These are phyloP conservation scores for Meandrusa payeni DNA, from an alignment of 2,888 invertebrate species.

Conservation along the genomic window DNA sequence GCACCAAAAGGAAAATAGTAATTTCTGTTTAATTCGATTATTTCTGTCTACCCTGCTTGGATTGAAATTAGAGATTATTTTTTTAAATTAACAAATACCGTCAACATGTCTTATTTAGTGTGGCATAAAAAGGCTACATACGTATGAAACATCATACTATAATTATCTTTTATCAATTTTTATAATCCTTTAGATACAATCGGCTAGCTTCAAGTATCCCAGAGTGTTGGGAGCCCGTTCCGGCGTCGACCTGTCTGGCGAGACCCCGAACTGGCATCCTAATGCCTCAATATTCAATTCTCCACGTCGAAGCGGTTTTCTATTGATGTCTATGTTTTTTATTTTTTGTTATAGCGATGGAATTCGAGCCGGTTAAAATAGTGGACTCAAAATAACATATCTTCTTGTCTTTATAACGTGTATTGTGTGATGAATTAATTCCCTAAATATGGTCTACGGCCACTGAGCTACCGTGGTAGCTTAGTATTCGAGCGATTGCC, in stretches of 20 bases:
- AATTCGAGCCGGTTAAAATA: constrained; percentile 31
- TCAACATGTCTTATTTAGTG: too few species aligned
- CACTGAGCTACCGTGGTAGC: too few species aligned
- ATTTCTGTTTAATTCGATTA: too few species aligned
- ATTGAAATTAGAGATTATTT: too few species aligned
- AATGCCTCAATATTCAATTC: constrained; percentile 37
- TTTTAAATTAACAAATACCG: too few species aligned
- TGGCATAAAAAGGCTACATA: too few species aligned
- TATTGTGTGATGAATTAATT: too few species aligned
- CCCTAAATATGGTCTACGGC: too few species aligned
- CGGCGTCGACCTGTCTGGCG: constrained; percentile 45
- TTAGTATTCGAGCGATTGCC: too few species aligned
- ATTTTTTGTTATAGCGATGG: constrained; percentile 31
- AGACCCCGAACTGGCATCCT: constrained; percentile 37
- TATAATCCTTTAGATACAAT: constrained; percentile 16
- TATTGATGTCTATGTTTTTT: constrained; percentile 43
- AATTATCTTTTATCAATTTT: constrained; percentile 3
- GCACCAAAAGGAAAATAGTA: too few species aligned
- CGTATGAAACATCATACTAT: too few species aligned
- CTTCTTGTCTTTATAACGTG: constrained; percentile 7
- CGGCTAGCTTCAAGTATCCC: constrained; percentile 7
- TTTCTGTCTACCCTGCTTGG: too few species aligned
- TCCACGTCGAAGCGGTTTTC: constrained; percentile 39
- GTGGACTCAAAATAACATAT: constrained; percentile 2
- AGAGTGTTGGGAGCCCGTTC: constrained; percentile 1